Conservation (phyloP, 1,140 invertebrate genomes). For the Danaus melanippus region DNA sequence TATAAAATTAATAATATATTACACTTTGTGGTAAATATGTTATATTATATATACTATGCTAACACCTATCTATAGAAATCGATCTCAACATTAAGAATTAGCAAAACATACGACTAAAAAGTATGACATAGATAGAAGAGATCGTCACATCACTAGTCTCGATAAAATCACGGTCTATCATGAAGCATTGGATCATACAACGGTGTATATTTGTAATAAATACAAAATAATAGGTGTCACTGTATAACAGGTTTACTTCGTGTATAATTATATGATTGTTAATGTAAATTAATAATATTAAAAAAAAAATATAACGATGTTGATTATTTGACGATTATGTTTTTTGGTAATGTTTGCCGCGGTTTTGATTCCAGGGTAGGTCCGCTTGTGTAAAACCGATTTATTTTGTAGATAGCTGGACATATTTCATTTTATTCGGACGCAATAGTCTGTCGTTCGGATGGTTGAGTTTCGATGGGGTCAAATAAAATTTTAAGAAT, state of each 20-base stretch:
- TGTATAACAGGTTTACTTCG: conserved; percentile 66
- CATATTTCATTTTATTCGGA: conserved; percentile 39
- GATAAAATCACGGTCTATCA: too few relatives aligned
- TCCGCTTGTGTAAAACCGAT: conserved; percentile 27
- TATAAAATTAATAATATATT: too few relatives aligned
- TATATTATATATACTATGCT: too few relatives aligned
- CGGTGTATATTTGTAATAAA: conserved; percentile 46
- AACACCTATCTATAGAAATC: too few relatives aligned
- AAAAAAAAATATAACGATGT: conserved; percentile 52
- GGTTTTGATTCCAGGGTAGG: conserved; percentile 25
- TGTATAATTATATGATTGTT: conserved; percentile 71
- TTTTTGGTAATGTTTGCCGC: conserved; percentile 9
- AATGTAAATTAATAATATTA: conserved; percentile 53
- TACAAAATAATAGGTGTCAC: conserved; percentile 59
- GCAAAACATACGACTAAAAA: too few relatives aligned
- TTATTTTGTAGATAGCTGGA: conserved; percentile 41
- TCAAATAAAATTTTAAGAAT: conserved; percentile 70
- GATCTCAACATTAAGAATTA: too few relatives aligned
- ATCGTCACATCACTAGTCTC: too few relatives aligned
- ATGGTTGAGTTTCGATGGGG: conserved; percentile 63
- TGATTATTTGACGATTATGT: conserved; percentile 54
- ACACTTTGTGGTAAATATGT: too few relatives aligned
- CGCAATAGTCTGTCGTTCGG: conserved; percentile 62
- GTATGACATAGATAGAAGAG: too few relatives aligned
- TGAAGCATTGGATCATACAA: conserved; percentile 25